These are phyloP conservation scores for Mimachlamys varia DNA, from an alignment of 2,888 invertebrate species.

Conservation along the genomic window DNA sequence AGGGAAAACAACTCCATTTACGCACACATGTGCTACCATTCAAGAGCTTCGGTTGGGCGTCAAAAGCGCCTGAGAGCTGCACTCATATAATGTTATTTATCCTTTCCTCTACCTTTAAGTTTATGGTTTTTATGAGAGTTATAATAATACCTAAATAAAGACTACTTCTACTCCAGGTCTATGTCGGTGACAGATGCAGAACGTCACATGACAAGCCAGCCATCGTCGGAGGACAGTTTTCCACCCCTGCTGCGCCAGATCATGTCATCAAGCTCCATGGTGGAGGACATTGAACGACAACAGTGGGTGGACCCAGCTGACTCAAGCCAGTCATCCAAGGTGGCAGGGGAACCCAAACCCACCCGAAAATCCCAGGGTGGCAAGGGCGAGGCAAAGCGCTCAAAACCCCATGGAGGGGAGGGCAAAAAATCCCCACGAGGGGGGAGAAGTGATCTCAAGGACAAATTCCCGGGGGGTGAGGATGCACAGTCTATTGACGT, in stretches of 20 bases:
- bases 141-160: not conserved
- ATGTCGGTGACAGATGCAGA: slow-evolving; percentile 55
- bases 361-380: not conserved
- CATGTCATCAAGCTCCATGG: slow-evolving; percentile 91
- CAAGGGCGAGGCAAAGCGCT: not conserved
- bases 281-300: slow-evolving; percentile 91
- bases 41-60: too few species aligned
- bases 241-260: slow-evolving; percentile 87
- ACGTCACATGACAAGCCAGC: not conserved
- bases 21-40: too few species aligned
- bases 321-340: not conserved
- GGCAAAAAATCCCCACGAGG: slow-evolving; percentile 3
- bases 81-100: too few species aligned
- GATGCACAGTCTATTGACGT: not conserved
- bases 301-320: slow-evolving; percentile 51
- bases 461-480: not conserved
- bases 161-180: slow-evolving; percentile 45
- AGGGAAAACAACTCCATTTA: too few species aligned
- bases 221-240: slow-evolving; percentile 52
- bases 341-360: not conserved
- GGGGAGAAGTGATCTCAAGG: slow-evolving; percentile 23
- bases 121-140: too few species aligned
- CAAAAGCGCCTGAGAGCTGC: too few species aligned
- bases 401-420: slow-evolving; percentile 24
- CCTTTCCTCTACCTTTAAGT: too few species aligned